Conservation (phyloP, 2,113 vertebrate genomes). For the Oncorhynchus kisutch region DNA sequence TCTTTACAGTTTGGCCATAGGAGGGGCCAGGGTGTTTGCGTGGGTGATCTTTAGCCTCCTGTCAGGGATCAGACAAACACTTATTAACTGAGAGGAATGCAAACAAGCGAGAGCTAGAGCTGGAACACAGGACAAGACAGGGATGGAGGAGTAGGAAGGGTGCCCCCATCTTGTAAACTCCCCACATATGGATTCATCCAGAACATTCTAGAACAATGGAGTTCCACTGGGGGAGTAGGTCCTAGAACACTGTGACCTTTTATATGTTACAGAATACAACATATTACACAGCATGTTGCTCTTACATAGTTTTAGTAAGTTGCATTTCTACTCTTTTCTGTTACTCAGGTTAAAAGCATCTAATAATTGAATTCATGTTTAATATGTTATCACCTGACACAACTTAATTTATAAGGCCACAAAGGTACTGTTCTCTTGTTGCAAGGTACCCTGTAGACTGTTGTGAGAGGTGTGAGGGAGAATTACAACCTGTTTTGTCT, state of each 20-base stretch:
- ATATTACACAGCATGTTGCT: not conserved
- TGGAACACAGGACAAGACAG: constrained; percentile 35
- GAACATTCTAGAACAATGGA: constrained; percentile 47
- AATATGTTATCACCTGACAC: not conserved
- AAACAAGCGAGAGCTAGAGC: constrained; percentile 62
- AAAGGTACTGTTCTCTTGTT: not conserved
- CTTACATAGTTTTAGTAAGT: no score
- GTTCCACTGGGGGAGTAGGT: constrained; percentile 17
- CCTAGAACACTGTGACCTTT: constrained; percentile 29
- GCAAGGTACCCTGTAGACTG: not conserved
- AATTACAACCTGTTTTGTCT: not conserved
- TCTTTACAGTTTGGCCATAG: constrained; percentile 40
- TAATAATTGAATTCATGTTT: no score
- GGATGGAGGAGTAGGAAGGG: not conserved
- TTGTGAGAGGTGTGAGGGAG: not conserved
- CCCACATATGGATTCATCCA: constrained; percentile 24
- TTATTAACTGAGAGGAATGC: constrained; percentile 82
- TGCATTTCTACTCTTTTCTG: no score
- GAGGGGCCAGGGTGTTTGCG: constrained; percentile 33
- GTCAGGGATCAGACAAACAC: constrained; percentile 69
- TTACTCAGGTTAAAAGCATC: no score
- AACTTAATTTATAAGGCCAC: not conserved
- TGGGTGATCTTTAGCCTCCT: constrained; percentile 61
- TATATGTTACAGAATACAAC: constrained; percentile 5
- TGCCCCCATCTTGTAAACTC: constrained; percentile 29